Percentiles rank a stretch among this genome's conserved stretches.
phyloP scores from a whole-genome alignment of 2,888 invertebrate genomes.

The Eristalis intricaria region DNA sequence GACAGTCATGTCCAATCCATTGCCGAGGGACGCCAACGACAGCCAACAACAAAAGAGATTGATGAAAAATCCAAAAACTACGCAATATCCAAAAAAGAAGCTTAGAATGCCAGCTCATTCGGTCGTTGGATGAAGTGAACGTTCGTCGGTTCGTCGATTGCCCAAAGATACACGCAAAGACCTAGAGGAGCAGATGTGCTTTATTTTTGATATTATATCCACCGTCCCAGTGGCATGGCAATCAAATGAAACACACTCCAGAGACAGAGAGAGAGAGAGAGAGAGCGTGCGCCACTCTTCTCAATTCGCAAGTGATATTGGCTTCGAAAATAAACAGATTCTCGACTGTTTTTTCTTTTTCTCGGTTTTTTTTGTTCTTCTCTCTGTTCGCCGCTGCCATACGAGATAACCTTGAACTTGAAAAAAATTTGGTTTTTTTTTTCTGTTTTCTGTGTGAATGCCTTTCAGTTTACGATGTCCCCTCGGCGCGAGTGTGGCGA shows the following conservation, averaged over 20 bases:
- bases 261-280: too few species aligned
- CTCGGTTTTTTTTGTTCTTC: background rate
- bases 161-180: background rate
- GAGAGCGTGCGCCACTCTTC: background rate
- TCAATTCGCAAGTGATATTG: constrained; percentile 10
- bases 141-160: background rate
- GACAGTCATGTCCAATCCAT: constrained; percentile 35
- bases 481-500: background rate
- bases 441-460: background rate
- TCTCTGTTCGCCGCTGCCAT: background rate
- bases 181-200: constrained; percentile 3
- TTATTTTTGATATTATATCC: constrained; percentile 15
- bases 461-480: constrained; percentile 3
- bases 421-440: background rate
- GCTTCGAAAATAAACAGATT: constrained; percentile 9
- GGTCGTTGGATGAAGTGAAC: background rate
- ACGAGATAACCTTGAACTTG: constrained; percentile 32
- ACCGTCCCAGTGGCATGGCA: background rate
- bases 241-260: background rate
- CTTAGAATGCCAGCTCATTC: background rate
- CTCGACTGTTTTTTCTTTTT: background rate
- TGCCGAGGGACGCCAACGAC: background rate
- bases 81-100: constrained; percentile 16
- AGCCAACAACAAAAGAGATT: background rate
- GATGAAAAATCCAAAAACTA: constrained; percentile 4